A percentile compares a stretch with the other conserved stretches of the same genome.
phyloP scores from a whole-genome alignment of 2,797 vertebrate species.

The Kryptopterus vitreolus region DNA sequence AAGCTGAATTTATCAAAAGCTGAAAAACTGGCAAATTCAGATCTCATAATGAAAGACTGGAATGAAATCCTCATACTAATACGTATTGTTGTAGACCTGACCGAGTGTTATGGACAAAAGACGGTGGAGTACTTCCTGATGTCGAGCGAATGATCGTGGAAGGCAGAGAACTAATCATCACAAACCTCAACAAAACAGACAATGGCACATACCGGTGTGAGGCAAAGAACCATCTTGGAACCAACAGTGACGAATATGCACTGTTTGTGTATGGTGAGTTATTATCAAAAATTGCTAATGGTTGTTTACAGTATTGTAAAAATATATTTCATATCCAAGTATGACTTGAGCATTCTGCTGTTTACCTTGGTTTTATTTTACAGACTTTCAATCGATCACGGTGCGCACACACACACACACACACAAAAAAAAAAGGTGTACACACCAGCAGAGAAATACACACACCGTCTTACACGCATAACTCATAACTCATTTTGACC shows the following conservation, averaged over 20 bases:
- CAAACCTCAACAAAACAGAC: slow-evolving; percentile 95
- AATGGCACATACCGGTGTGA: slow-evolving; percentile 98
- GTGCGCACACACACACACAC: background rate
- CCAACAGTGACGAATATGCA: slow-evolving; percentile 90
- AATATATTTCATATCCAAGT: background rate
- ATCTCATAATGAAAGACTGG: background rate
- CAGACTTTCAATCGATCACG: slow-evolving; percentile 13
- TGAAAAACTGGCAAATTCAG: background rate
- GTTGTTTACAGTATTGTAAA: background rate
- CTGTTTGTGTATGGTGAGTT: slow-evolving; percentile 97
- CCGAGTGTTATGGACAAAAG: slow-evolving; percentile 95
- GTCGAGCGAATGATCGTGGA: slow-evolving; percentile 96
- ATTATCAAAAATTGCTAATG: background rate
- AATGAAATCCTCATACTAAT: background rate
- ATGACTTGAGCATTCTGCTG: slow-evolving; percentile 11
- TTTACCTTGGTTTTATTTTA: background rate
- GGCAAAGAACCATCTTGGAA: slow-evolving; percentile 93
- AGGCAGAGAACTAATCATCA: slow-evolving; percentile 92
- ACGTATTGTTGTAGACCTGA: slow-evolving; percentile 79
- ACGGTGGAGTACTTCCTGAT: slow-evolving; percentile 94
- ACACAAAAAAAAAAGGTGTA: background rate
- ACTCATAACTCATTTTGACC: slow-evolving; percentile 48
- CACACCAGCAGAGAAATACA: slow-evolving; percentile 13
- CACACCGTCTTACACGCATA: slow-evolving; percentile 6
- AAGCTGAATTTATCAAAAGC: background rate